Base-by-base conservation (phyloP, 2,888 invertebrate genomes). In the Microctonus hyperodae region DNA sequence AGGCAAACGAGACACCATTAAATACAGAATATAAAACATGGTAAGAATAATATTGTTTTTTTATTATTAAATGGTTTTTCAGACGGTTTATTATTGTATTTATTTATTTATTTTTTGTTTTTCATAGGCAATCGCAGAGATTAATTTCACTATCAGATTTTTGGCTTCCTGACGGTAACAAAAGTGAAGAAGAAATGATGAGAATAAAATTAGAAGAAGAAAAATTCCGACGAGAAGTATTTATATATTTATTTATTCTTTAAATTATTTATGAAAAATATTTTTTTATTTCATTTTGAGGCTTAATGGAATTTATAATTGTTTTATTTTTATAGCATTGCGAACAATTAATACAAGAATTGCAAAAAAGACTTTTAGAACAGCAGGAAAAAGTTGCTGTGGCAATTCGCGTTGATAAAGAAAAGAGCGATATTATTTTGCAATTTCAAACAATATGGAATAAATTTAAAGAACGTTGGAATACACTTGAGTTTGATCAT, bases 351-450 rank as follows among this genome's bases (percentile, higher is more conserved):
- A 92, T 94, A 60, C 90, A 91, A 76, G 88, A 90, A 60, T 83
- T 94, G 1, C 94, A 94, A 79, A 88, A 88, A 73, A 90, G 90
- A 72, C 83, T 91, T 59, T 83, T 94, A 28, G 93, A 94, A 73
- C 90, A 92, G 74, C 92, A 94, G 79, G 92, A 94, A 79, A 91
- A 91, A 75, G 81, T 94, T 31, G 91, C 93, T 0, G 92, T 94
- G 0, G 94, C 94, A 0, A 81, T 93, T 5, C 88, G 90, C 81
- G 91, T 94, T 0, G 94, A 94, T 81, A 88, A 89, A 64, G 88
- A 90, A 0, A 94, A 94, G 79, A 93, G 93, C 75, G 83, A 86
- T 0, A 90, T 91, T 0, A 89, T 94, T 64, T 77, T 85, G 3
- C 90, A 89, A 75, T 87, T 92, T 50, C 88, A 90, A 65, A 88